A percentile compares a stretch with the other conserved stretches of the same genome.
phyloP scores from a whole-genome alignment of 2,888 invertebrate genomes.

The Anaspis maculata region DNA sequence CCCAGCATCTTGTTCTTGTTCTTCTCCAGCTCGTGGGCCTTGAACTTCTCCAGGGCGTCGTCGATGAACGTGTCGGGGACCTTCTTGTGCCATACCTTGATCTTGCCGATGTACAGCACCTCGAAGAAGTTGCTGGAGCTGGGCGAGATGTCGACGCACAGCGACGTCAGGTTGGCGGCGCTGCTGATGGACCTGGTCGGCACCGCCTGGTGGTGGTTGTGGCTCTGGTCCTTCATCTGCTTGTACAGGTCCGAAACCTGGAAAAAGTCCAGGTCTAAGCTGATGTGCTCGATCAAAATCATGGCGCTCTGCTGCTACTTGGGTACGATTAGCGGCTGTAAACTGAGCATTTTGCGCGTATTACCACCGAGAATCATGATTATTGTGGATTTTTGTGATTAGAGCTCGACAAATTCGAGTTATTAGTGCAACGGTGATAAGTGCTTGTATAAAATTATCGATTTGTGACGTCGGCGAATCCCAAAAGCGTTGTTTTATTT shows the following conservation, averaged over 20 bases:
- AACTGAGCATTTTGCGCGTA: no score
- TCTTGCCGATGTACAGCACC: slow-evolving; percentile 88
- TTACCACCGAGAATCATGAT: no score
- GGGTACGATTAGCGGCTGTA: no score
- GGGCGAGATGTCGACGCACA: slow-evolving; percentile 71
- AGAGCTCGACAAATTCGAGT: no score
- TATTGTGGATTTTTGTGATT: no score
- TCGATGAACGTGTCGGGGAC: slow-evolving; percentile 85
- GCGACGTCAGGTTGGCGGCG: slow-evolving; percentile 58
- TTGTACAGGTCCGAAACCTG: slow-evolving; percentile 67
- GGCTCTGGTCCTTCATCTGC: slow-evolving; percentile 61
- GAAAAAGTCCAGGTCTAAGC: no score
- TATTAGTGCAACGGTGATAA: no score
- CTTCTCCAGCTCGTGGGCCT: slow-evolving; percentile 69
- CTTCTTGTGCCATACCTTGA: slow-evolving; percentile 78
- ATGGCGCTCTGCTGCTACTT: no score
- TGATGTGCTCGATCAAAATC: background rate
- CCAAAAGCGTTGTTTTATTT: no score
- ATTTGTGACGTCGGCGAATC: no score
- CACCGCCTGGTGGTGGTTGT: slow-evolving; percentile 24
- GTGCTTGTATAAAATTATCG: no score
- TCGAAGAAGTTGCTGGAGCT: slow-evolving; percentile 70
- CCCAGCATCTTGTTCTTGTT: slow-evolving; percentile 29
- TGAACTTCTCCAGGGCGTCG: slow-evolving; percentile 79
- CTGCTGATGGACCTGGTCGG: slow-evolving; percentile 43